phyloP scores from a whole-genome alignment of 2,888 invertebrate genomes.

The Drosophila recens region DNA sequence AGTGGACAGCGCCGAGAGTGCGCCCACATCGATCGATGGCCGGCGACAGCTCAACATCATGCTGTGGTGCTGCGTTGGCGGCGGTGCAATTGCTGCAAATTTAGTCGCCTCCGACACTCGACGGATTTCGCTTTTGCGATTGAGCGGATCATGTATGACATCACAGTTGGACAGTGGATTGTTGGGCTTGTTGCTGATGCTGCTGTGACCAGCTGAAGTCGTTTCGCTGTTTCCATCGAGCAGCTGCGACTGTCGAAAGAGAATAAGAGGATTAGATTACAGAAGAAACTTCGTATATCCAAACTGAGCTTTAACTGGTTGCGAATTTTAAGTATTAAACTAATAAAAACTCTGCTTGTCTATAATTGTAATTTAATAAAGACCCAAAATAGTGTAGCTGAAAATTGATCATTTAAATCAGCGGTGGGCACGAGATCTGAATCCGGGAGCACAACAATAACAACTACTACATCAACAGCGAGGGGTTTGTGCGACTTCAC shows the following conservation, averaged over 20 bases:
- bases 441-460: too few species aligned
- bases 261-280: background rate
- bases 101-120: constrained; percentile 86
- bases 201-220: constrained; percentile 44
- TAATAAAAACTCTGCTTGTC: too few species aligned
- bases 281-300: background rate
- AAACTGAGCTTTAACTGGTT: background rate
- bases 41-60: constrained; percentile 85
- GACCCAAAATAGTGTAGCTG: too few species aligned
- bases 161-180: constrained; percentile 85
- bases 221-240: constrained; percentile 52
- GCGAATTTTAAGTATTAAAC: background rate
- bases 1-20: constrained; percentile 71
- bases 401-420: too few species aligned
- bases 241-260: constrained; percentile 60
- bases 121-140: constrained; percentile 86
- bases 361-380: too few species aligned
- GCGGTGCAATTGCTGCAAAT: constrained; percentile 67
- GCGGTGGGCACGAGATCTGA: too few species aligned
- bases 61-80: constrained; percentile 62
- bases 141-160: constrained; percentile 83
- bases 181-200: constrained; percentile 57
- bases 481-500: too few species aligned
- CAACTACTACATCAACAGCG: too few species aligned
- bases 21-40: constrained; percentile 86